phyloP scores from a whole-genome alignment of 2,113 vertebrate species.

The Petaurus breviceps region DNA sequence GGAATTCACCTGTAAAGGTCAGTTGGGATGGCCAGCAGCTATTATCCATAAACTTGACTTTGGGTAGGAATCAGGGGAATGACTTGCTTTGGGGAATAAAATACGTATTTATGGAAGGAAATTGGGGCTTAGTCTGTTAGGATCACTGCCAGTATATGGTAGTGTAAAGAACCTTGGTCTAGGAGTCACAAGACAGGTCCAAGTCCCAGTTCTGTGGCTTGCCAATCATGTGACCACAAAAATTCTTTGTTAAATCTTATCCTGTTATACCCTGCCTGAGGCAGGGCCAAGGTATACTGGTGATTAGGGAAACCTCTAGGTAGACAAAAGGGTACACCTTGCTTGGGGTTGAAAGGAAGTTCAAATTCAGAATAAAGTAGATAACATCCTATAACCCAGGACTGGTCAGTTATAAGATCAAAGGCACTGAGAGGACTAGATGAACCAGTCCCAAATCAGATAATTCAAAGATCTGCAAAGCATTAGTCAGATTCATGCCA shows the following conservation, averaged over 20 bases:
- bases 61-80: conserved; percentile 8
- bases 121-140: background rate
- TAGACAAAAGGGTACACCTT: background rate
- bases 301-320: background rate
- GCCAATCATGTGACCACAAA: background rate
- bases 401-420: background rate
- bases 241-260: background rate
- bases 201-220: background rate
- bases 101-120: background rate
- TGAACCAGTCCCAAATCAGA: background rate
- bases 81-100: background rate
- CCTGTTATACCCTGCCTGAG: background rate
- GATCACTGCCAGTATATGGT: background rate
- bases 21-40: conserved; percentile 14
- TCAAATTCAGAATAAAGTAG: background rate
- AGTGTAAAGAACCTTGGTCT: background rate
- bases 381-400: background rate
- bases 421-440: background rate
- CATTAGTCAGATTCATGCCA: background rate
- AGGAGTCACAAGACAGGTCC: background rate
- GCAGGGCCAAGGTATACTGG: background rate
- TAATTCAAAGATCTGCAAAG: background rate
- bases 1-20: background rate
- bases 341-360: background rate
- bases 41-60: conserved; percentile 40